phyloP scores from a whole-genome alignment of 2,888 invertebrate genomes.

The Mechanitis messenoides region DNA sequence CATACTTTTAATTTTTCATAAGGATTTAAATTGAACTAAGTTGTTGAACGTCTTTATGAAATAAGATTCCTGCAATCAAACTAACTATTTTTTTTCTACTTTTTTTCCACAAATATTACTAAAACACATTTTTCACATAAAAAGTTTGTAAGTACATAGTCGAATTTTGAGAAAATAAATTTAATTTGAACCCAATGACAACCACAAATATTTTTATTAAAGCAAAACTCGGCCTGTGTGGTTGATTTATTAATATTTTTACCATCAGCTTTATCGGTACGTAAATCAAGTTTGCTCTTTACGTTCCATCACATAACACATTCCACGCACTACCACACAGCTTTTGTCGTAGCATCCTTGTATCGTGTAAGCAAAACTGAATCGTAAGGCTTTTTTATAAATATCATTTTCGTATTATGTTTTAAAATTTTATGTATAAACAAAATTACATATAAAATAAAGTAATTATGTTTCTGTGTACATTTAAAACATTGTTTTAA shows the following conservation, averaged over 20 bases:
- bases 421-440: background rate
- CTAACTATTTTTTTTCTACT: background rate
- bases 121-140: too few species aligned
- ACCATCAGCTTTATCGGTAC: slow-evolving; percentile 18
- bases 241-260: slow-evolving; percentile 21
- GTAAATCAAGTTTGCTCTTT: slow-evolving; percentile 10
- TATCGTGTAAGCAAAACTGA: background rate
- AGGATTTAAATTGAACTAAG: too few species aligned
- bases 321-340: slow-evolving; percentile 10
- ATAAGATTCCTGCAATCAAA: background rate
- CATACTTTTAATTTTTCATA: too few species aligned
- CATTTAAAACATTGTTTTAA: slow-evolving; percentile 25
- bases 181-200: slow-evolving; percentile 16
- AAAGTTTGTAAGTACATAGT: background rate
- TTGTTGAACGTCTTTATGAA: too few species aligned
- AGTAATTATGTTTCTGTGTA: slow-evolving; percentile 14
- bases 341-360: background rate
- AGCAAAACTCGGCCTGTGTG: slow-evolving; percentile 14
- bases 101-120: background rate
- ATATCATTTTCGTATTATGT: background rate
- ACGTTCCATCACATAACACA: slow-evolving; percentile 8
- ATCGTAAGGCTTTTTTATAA: background rate
- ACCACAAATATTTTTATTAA: slow-evolving; percentile 20
- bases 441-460: background rate
- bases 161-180: slow-evolving; percentile 9